These are phyloP conservation scores for Diorhabda elongata DNA, from an alignment of 1,140 invertebrate species.

Conservation along the genomic window DNA sequence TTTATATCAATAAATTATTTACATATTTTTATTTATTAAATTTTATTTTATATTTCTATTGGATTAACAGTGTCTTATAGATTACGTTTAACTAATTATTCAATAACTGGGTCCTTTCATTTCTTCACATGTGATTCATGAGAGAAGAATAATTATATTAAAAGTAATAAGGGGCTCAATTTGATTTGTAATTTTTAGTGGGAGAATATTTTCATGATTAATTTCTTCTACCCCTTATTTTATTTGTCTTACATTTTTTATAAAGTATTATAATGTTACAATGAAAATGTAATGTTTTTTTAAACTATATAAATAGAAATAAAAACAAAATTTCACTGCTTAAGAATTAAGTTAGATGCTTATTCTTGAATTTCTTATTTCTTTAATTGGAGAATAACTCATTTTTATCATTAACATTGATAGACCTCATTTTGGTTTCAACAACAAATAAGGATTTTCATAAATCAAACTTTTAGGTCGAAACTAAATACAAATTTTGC, in stretches of 20 bases:
- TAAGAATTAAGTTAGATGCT: too few relatives aligned
- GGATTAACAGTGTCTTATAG: slow-evolving; percentile 55
- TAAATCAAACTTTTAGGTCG: too few relatives aligned
- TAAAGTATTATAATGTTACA: slow-evolving; percentile 53
- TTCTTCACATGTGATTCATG: slow-evolving; percentile 48
- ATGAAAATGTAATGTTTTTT: slow-evolving; percentile 58
- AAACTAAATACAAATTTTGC: too few relatives aligned
- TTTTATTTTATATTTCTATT: slow-evolving; percentile 51
- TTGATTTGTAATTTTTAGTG: slow-evolving; percentile 50
- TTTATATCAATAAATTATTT: slow-evolving; percentile 48
- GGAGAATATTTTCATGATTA: slow-evolving; percentile 47
- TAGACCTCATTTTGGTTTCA: too few relatives aligned
- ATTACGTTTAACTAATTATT: slow-evolving; percentile 55
- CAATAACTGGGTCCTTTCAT: slow-evolving; percentile 49
- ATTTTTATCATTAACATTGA: too few relatives aligned
- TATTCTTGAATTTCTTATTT: too few relatives aligned
- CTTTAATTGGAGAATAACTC: too few relatives aligned
- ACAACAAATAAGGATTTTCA: too few relatives aligned
- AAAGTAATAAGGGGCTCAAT: slow-evolving; percentile 51
- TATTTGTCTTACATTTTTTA: slow-evolving; percentile 50
- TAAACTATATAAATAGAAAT: too few relatives aligned
- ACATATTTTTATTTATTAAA: slow-evolving; percentile 52
- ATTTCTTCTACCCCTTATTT: slow-evolving; percentile 49
- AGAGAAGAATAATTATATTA: slow-evolving; percentile 50
- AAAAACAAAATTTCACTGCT: too few relatives aligned